Conservation (phyloP, 2,797 vertebrate genomes). For the Phataginus tricuspis region DNA sequence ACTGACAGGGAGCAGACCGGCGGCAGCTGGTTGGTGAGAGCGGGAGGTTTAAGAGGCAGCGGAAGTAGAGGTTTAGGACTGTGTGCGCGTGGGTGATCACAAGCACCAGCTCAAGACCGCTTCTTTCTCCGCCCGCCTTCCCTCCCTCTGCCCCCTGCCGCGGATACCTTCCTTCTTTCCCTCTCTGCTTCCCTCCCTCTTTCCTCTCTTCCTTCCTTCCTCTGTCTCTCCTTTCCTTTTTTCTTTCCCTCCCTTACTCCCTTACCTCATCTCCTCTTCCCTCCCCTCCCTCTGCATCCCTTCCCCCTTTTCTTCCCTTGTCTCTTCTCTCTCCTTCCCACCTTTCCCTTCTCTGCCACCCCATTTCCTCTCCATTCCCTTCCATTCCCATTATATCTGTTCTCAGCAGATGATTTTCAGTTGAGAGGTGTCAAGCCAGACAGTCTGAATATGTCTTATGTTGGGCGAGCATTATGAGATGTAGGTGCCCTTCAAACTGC, state of each 20-base stretch:
- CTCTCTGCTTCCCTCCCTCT: too few species aligned
- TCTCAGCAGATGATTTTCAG: neutral
- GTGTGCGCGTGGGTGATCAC: neutral
- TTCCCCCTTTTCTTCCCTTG: neutral
- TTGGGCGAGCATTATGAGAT: neutral
- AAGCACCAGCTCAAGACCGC: neutral
- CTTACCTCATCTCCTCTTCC: fast-evolving
- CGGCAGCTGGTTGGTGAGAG: neutral
- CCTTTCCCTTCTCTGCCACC: neutral
- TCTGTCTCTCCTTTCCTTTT: fast-evolving
- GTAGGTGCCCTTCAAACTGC: neutral
- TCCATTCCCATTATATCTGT: neutral
- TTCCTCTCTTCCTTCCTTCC: neutral
- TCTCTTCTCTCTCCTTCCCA: neutral
- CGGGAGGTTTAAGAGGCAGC: neutral
- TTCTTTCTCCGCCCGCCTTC: neutral
- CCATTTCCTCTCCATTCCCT: neutral
- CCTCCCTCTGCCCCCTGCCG: neutral
- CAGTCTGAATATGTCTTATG: neutral
- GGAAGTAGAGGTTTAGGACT: neutral
- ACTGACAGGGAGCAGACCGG: neutral
- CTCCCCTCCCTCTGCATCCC: fast-evolving
- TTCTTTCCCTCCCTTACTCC: fast-evolving
- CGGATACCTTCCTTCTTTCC: too few species aligned
- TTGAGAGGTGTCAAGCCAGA: neutral